Conservation (phyloP, 2,797 vertebrate species). For the Acanthis flammea region DNA sequence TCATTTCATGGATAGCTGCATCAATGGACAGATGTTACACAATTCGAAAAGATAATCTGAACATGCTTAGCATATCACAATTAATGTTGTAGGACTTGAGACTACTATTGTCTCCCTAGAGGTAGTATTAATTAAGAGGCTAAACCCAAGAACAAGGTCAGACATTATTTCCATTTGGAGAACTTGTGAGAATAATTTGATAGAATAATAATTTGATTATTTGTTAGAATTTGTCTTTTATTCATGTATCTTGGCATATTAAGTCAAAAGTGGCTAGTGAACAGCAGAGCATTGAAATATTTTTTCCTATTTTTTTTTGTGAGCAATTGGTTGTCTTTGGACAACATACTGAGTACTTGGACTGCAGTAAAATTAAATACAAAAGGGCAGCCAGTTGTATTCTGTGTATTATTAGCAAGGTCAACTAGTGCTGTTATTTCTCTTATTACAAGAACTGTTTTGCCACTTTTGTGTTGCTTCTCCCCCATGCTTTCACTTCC, state of each 20-base stretch:
- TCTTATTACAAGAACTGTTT: not conserved
- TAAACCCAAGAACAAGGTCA: not conserved
- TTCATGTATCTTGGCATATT: not conserved
- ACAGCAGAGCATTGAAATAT: not conserved
- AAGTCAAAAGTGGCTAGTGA: not conserved
- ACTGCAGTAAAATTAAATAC: not conserved
- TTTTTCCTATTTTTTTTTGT: not conserved
- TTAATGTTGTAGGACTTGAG: not conserved
- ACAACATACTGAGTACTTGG: not conserved
- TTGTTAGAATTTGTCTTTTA: not conserved
- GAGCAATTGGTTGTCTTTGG: not conserved
- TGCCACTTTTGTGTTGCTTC: not conserved
- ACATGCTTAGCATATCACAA: not conserved
- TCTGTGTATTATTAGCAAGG: not conserved
- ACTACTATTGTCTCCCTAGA: not conserved
- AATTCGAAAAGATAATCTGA: not conserved
- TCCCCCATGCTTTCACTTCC: fast-evolving
- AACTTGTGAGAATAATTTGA: not conserved
- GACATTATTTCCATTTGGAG: not conserved
- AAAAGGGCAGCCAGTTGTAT: not conserved
- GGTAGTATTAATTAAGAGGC: not conserved
- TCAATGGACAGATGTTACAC: not conserved
- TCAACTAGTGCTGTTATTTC: not conserved
- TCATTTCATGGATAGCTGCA: not conserved
- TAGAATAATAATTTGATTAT: not conserved